Percentiles rank a stretch among this genome's conserved stretches.
These are phyloP conservation scores for Ostrea denselamellosa DNA, from an alignment of 1,140 invertebrate species.

Conservation along the genomic window DNA sequence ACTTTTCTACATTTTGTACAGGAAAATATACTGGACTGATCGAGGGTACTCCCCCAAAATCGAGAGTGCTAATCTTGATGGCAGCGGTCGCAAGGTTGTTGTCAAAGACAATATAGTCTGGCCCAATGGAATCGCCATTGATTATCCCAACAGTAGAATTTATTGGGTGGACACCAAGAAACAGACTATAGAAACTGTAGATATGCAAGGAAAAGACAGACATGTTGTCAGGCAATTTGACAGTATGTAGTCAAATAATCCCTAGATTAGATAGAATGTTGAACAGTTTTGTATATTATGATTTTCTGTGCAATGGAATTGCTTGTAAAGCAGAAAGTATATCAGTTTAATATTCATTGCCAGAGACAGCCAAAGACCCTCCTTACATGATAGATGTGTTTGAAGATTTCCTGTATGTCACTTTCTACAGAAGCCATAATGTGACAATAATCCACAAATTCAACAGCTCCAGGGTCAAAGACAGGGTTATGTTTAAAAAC, in stretches of 20 bases:
- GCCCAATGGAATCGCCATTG: slow-evolving; percentile 92
- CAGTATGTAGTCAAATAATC: slow-evolving; percentile 53
- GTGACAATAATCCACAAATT: slow-evolving; percentile 87
- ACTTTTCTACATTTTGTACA: slow-evolving; percentile 37
- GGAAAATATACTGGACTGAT: slow-evolving; percentile 80
- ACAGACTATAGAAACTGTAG: slow-evolving; percentile 92
- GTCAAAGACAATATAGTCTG: slow-evolving; percentile 89
- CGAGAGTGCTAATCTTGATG: slow-evolving; percentile 97
- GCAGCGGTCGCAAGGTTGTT: slow-evolving; percentile 88
- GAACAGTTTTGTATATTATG: background rate
- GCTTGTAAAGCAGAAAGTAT: background rate
- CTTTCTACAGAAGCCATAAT: slow-evolving; percentile 83
- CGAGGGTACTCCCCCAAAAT: slow-evolving; percentile 85
- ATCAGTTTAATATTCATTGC: background rate
- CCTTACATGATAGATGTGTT: slow-evolving; percentile 88
- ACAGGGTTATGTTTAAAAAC: slow-evolving; percentile 54
- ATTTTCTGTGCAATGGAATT: background rate
- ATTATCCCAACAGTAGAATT: slow-evolving; percentile 89
- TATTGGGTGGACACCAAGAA: slow-evolving; percentile 98
- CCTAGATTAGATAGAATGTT: background rate
- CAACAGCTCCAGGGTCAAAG: slow-evolving; percentile 51
- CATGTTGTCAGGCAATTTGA: slow-evolving; percentile 65
- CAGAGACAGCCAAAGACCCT: slow-evolving; percentile 65
- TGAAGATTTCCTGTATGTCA: slow-evolving; percentile 86
- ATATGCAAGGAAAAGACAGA: slow-evolving; percentile 87